Conservation (phyloP, 30 jellyfish, hydroid and myxozoan species). For the Turritopsis rubra region DNA sequence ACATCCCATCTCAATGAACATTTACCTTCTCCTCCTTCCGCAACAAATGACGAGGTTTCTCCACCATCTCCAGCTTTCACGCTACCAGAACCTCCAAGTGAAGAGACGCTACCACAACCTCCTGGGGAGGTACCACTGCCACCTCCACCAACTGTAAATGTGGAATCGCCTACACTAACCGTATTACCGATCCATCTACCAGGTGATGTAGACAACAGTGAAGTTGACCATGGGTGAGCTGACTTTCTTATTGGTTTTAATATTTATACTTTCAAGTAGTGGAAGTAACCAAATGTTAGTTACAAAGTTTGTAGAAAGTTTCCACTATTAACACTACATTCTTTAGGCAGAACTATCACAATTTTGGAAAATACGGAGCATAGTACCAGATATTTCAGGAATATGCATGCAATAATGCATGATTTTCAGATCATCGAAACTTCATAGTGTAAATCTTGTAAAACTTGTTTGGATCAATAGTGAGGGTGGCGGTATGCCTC, state of each 20-base stretch:
- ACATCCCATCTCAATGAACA: not conserved
- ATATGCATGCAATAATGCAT: no score
- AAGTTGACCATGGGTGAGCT: constrained; percentile 4
- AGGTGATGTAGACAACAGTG: not conserved
- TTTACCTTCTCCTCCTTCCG: constrained; percentile 18
- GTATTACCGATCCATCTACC: not conserved
- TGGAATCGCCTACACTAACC: not conserved
- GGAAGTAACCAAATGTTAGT: no score
- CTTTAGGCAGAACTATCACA: no score
- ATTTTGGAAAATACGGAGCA: no score
- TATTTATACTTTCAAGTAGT: not conserved
- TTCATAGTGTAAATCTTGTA: no score
- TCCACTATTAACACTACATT: no score
- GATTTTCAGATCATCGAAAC: no score
- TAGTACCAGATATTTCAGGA: no score
- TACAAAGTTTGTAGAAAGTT: no score
- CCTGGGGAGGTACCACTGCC: constrained; percentile 7
- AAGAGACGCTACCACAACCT: not conserved
- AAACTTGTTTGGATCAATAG: no score
- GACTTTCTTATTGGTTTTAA: not conserved
- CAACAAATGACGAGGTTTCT: not conserved
- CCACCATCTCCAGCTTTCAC: not conserved
- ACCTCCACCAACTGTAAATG: not conserved
- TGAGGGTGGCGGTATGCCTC: no score
- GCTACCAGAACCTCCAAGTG: not conserved